Percentiles rank a stretch among this genome's conserved stretches.
Conservation (phyloP, 2,113 vertebrate genomes). For the Ctenomys sociabilis region DNA sequence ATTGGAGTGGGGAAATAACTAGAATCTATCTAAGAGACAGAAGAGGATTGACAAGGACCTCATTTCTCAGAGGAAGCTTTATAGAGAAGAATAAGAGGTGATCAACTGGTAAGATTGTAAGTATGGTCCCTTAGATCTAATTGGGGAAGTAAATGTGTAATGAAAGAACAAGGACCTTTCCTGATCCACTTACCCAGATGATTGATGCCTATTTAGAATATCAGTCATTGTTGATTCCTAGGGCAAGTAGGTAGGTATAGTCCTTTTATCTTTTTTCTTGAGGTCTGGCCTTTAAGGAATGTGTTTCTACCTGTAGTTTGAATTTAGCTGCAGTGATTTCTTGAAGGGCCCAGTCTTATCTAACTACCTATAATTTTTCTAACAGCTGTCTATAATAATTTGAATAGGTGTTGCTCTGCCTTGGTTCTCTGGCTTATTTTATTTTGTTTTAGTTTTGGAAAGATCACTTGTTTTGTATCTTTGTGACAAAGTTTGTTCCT, state of each 20-base stretch:
- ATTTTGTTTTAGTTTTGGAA: not conserved
- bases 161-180: not conserved
- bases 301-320: not conserved
- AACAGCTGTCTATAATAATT: not conserved
- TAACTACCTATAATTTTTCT: not conserved
- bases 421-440: not conserved
- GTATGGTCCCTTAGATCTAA: not conserved
- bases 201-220: not conserved
- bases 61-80: not conserved
- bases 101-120: not conserved
- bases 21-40: not conserved
- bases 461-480: slow-evolving; percentile 21
- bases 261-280: not conserved
- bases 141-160: not conserved
- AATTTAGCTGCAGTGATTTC: not conserved
- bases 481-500: not conserved
- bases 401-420: not conserved
- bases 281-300: not conserved
- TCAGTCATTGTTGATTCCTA: not conserved
- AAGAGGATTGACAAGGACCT: not conserved
- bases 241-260: not conserved
- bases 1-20: not conserved
- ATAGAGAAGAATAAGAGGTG: not conserved
- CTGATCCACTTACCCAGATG: not conserved
- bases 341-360: not conserved